These are phyloP conservation scores for Heliconius himera DNA, from an alignment of 1,140 invertebrate genomes.

Conservation along the genomic window DNA sequence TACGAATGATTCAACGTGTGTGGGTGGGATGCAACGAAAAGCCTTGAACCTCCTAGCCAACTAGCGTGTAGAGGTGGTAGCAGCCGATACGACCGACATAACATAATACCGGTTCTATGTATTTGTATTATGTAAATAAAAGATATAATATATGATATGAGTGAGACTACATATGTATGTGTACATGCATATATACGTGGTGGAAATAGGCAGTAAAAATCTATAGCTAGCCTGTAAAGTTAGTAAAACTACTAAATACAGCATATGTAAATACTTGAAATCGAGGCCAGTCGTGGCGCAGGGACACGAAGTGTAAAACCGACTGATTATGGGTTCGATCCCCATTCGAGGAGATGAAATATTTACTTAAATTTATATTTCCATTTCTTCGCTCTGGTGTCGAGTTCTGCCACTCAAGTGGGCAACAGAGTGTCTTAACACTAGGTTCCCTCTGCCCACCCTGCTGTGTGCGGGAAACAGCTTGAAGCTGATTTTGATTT, in stretches of 20 bases:
- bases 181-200: neutral
- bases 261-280: neutral
- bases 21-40: constrained; percentile 63
- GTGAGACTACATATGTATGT: neutral
- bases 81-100: constrained; percentile 23
- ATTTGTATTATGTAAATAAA: constrained; percentile 13
- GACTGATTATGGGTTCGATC: too few species aligned
- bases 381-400: too few species aligned
- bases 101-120: constrained; percentile 16
- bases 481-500: too few species aligned
- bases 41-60: constrained; percentile 55
- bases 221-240: neutral
- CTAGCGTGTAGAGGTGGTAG: constrained; percentile 28
- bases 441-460: too few species aligned
- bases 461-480: too few species aligned
- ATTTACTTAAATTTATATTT: too few species aligned
- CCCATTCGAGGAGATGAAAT: too few species aligned
- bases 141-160: neutral
- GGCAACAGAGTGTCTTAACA: too few species aligned
- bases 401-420: too few species aligned
- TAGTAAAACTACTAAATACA: too few species aligned
- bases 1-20: constrained; percentile 59
- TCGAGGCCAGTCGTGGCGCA: too few species aligned
- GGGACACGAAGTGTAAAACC: too few species aligned
- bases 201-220: neutral